Conservation (phyloP, 2,797 vertebrate species). For the Paguma larvata region DNA sequence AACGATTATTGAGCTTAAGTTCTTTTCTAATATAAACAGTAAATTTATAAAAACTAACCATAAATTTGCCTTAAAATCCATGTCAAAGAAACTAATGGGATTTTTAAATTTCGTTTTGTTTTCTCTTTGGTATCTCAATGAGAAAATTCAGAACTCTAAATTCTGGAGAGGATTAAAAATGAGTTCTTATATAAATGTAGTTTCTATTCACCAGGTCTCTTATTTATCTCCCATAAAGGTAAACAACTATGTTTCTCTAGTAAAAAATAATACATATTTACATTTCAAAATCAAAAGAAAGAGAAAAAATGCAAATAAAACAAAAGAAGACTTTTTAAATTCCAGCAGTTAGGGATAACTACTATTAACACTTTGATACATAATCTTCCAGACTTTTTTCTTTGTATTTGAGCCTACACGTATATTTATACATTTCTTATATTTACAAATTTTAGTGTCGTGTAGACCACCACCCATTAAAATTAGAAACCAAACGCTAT, state of each 20-base stretch:
- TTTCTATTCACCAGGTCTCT: background rate
- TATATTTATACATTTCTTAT: background rate
- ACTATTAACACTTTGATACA: background rate
- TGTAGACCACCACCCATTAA: background rate
- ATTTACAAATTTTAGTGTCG: background rate
- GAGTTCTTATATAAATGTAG: background rate
- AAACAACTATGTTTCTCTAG: background rate
- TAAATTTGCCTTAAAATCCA: conserved; percentile 32
- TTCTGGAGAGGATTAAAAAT: background rate
- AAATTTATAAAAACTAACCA: background rate
- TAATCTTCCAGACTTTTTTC: background rate
- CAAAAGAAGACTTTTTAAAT: background rate
- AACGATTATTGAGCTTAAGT: background rate
- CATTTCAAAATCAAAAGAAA: conserved; percentile 9
- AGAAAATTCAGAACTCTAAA: background rate
- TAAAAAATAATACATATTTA: background rate
- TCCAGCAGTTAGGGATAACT: background rate
- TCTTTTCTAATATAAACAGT: background rate
- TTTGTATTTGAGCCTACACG: background rate
- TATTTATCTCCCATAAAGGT: background rate
- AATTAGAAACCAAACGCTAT: conserved; percentile 33
- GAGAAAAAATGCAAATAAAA: background rate
- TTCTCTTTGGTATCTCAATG: background rate
- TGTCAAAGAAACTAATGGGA: background rate
- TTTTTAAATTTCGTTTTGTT: background rate